These are phyloP conservation scores for Hyperoplus lanceolatus DNA, from an alignment of 2,797 vertebrate genomes.

Conservation along the genomic window DNA sequence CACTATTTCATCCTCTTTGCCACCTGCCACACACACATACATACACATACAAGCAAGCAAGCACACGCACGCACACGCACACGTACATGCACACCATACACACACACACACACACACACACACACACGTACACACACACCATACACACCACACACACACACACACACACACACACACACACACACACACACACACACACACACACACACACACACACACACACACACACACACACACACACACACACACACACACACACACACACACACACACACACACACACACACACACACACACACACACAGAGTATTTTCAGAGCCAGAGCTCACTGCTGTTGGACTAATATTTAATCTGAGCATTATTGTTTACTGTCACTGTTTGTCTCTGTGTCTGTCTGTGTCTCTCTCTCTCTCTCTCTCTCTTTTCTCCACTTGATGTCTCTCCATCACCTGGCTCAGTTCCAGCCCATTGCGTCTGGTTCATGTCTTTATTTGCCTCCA, in stretches of 20 bases:
- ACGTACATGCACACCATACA: slow-evolving; percentile 19
- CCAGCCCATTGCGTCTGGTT: slow-evolving; percentile 39
- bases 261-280: slow-evolving; percentile 32
- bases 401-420: background rate
- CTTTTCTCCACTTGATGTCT: slow-evolving; percentile 23
- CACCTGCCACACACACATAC: slow-evolving; percentile 34
- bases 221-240: slow-evolving; percentile 27
- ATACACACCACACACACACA: slow-evolving; percentile 27
- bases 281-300: slow-evolving; percentile 30
- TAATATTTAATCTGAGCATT: slow-evolving; percentile 57
- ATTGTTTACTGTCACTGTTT: slow-evolving; percentile 56
- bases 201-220: slow-evolving; percentile 13
- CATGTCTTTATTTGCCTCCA: slow-evolving; percentile 50
- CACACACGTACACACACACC: slow-evolving; percentile 26
- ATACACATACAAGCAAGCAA: slow-evolving; percentile 6
- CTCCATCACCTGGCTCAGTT: slow-evolving; percentile 52
- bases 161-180: slow-evolving; percentile 11
- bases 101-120: slow-evolving; percentile 5
- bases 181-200: slow-evolving; percentile 33
- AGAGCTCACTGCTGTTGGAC: slow-evolving; percentile 52
- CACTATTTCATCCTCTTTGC: background rate
- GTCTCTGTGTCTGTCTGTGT: background rate
- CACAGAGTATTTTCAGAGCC: slow-evolving; percentile 38
- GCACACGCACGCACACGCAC: slow-evolving; percentile 21
- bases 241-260: slow-evolving; percentile 12